A percentile compares a stretch with the other conserved stretches of the same genome.
Conservation (phyloP, 2,797 vertebrate genomes). For the Megalops cyprinoides region DNA sequence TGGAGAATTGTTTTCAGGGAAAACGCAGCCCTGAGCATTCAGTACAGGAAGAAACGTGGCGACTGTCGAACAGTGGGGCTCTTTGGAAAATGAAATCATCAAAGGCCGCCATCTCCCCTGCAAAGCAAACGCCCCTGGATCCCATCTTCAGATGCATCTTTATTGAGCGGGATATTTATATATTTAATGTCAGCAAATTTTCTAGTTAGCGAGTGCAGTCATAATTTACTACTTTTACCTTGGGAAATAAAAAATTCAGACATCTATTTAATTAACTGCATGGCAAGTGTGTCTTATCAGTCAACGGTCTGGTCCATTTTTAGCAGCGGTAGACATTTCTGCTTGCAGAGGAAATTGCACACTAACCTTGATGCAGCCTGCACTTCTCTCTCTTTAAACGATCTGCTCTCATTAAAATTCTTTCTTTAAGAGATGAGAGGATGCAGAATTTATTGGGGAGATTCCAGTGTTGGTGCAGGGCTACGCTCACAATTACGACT, state of each 20-base stretch:
- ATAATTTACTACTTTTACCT: constrained; percentile 62
- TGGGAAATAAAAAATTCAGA: constrained; percentile 57
- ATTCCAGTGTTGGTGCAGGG: constrained; percentile 29
- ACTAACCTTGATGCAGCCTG: constrained; percentile 14
- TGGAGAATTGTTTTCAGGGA: constrained; percentile 73
- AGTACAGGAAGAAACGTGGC: constrained; percentile 70
- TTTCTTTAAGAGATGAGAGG: constrained; percentile 23
- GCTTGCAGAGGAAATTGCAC: constrained; percentile 21
- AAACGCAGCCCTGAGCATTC: constrained; percentile 74
- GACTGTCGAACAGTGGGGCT: constrained; percentile 56
- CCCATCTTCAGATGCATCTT: constrained; percentile 66
- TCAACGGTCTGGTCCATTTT: constrained; percentile 19
- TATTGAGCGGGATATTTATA: constrained; percentile 40
- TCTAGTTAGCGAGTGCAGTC: constrained; percentile 63
- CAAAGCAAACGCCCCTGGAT: constrained; percentile 65
- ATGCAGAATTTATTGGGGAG: constrained; percentile 16
- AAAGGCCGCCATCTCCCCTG: constrained; percentile 68
- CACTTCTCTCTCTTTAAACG: not conserved
- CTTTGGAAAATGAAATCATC: constrained; percentile 69
- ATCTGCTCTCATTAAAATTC: constrained; percentile 9
- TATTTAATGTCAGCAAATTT: constrained; percentile 67
- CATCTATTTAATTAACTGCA: constrained; percentile 47
- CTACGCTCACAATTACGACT: constrained; percentile 42
- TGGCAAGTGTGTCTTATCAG: constrained; percentile 38
- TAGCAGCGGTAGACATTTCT: constrained; percentile 12